Conservation (phyloP, 1,140 invertebrate genomes). For the Chrysopa pallens region DNA sequence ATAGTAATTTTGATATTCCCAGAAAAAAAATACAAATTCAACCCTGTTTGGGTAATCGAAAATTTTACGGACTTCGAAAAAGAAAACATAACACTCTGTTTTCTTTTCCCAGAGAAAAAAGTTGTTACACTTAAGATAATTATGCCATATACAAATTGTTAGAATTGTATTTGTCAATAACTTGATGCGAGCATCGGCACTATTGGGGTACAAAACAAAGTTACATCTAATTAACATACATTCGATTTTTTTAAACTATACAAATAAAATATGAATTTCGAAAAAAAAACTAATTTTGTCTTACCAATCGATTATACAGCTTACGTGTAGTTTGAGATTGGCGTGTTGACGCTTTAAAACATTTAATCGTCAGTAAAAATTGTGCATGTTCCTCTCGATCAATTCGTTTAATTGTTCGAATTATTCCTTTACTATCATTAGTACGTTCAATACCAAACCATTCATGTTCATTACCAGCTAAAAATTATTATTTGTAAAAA, state of each 20-base stretch:
- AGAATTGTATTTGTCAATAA: no score
- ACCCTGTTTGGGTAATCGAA: no score
- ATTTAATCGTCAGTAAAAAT: slow-evolving; percentile 48
- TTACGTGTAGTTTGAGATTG: slow-evolving; percentile 26
- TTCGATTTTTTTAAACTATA: no score
- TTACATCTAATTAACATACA: background rate
- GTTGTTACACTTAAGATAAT: no score
- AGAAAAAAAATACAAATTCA: no score
- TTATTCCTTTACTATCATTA: slow-evolving; percentile 41
- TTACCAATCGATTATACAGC: slow-evolving; percentile 37
- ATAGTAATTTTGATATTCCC: no score
- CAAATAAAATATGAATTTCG: background rate
- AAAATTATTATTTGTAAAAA: slow-evolving; percentile 4
- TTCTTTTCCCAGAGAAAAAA: no score
- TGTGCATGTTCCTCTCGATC: slow-evolving; percentile 44
- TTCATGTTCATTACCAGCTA: slow-evolving; percentile 50
- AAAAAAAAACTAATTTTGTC: slow-evolving; percentile 4
- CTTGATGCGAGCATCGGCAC: background rate
- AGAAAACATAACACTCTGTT: no score
- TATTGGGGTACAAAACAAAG: no score
- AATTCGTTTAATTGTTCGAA: slow-evolving; percentile 38
- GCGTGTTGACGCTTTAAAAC: slow-evolving; percentile 36
- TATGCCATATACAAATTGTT: no score
- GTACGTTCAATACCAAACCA: slow-evolving; percentile 41
- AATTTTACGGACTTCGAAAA: no score